Base-by-base conservation (phyloP, 1,140 invertebrate species). In the Drosophila dunni region DNA sequence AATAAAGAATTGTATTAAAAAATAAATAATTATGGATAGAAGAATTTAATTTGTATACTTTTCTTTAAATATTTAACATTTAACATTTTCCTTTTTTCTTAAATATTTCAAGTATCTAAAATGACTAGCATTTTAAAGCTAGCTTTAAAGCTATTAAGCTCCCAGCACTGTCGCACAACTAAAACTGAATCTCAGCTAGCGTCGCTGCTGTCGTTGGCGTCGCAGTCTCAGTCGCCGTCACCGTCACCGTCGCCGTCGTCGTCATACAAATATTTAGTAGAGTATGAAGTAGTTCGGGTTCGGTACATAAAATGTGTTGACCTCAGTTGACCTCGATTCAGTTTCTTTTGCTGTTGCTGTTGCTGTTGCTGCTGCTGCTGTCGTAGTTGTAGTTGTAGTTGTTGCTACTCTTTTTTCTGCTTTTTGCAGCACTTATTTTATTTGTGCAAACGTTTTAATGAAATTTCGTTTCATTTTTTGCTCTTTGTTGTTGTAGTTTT, bases 201-300 rank as follows among this genome's bases (percentile, higher is more conserved):
- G 74, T 77, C 74, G 48, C 40, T 50, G 53, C 46, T 34, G 36
- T 67, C 58, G 65, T 61, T 53, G 58, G 51, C 66, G 69, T 17
- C 64, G 58, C 15, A 2, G 24, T 29, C 24, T 3, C 24, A 29
- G 24, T 29, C 24, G 24, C 24, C 0, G 24, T 29, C 24, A 2
- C 24, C 34, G 34, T 66, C 56, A 61, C 54, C 53, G 58, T 60
- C 66, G 69, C 13, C 64, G 58, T 20, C 46, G 29, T 48, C 81
- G 81, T 86, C 81, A 79, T 90, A 90, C 86, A 85, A 86, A 90
- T 90, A 90, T 90, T 90, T 90, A 90, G 86, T 90, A 90, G 86
- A 90, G 86, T 90, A 90, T 90, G 86, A 90, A 90, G 85, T 90
- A 90, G 86, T 90, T 90, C 81, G 79, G 81, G 81, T 81, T 84